Base-by-base conservation (phyloP, 2,888 invertebrate genomes). In the Caenorhabditis zanzibari region DNA sequence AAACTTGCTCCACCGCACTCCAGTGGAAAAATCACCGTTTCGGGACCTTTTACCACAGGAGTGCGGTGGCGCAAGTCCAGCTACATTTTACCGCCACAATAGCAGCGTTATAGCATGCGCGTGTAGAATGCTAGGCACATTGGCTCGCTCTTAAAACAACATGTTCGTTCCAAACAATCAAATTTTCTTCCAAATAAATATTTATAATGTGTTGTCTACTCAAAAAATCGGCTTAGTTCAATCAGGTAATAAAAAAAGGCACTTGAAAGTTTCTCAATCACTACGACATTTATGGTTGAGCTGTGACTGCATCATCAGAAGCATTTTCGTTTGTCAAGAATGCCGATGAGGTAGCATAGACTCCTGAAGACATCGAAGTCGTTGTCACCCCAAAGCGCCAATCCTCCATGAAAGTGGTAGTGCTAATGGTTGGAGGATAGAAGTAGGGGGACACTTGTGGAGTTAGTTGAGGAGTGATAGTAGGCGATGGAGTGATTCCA, bases 401-500 rank as follows among this genome's bases (percentile, higher is more conserved):
- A 26, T 80, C 80, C 12, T 80, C 80, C 44, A 68, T 44, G 52
- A 80, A 80, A 22, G 24, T 47, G 24, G 58, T 14, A n/a, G 76
- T 9, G 32, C 35, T 26, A n/a, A 52, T 38, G n/a, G 35, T 24
- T 26, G 68, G 59, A 9, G 74, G 81, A 64, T 81, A 76, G 38
- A 74, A 81, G 32, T 74, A 81, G 19, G 81, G 81, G n/a, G 81
- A 81, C 6, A 76, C 71, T 63, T 81, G 81, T 2, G 81, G 81
- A 19, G 81, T 81, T 5, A 72, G 22, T 26, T 81, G 81, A 4
- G 81, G 81, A 10, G 81, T 81, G n/a, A 59, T 16, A 0, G 56
- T 63, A 6, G 81, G 44, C 6, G 73, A 73, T 26, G 69, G 24
- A 19, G 56, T 41, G 22, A 69, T 68, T 41, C 66, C 66, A 32